Conservation (phyloP, 2,113 vertebrate species). For the Ardeotis arabs region DNA sequence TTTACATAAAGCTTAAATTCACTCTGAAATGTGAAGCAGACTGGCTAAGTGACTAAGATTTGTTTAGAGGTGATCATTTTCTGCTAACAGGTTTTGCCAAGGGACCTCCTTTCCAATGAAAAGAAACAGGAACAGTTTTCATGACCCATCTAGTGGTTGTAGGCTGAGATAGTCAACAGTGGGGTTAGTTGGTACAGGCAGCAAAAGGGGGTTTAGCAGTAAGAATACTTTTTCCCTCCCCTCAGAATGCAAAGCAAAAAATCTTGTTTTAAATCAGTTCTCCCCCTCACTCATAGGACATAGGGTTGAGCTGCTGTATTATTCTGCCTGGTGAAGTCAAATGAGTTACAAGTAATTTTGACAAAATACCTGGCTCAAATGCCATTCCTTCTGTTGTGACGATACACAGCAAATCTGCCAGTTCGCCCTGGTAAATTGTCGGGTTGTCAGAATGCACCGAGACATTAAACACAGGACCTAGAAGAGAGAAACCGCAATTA, state of each 20-base stretch:
- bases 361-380: constrained; percentile 80
- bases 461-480: constrained; percentile 87
- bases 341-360: not conserved
- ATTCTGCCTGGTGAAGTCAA: not conserved
- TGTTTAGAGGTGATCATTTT: not conserved
- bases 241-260: not conserved
- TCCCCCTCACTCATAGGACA: not conserved
- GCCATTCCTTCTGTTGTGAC: constrained; percentile 79
- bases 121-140: not conserved
- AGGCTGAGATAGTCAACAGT: not conserved
- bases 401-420: constrained; percentile 87
- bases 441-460: constrained; percentile 82
- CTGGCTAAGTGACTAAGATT: not conserved
- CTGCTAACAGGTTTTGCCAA: not conserved
- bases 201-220: not conserved
- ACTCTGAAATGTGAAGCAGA: not conserved
- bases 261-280: not conserved
- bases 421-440: constrained; percentile 85
- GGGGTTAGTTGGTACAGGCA: not conserved
- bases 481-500: constrained; percentile 31
- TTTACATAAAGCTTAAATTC: not conserved
- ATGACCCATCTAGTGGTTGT: not conserved
- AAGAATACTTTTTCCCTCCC: not conserved
- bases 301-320: not conserved
- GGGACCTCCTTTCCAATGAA: not conserved